Evolutionary conservation across 2,888 invertebrate species (phyloP).

Genomic region (Suillia variegata): DNA sequence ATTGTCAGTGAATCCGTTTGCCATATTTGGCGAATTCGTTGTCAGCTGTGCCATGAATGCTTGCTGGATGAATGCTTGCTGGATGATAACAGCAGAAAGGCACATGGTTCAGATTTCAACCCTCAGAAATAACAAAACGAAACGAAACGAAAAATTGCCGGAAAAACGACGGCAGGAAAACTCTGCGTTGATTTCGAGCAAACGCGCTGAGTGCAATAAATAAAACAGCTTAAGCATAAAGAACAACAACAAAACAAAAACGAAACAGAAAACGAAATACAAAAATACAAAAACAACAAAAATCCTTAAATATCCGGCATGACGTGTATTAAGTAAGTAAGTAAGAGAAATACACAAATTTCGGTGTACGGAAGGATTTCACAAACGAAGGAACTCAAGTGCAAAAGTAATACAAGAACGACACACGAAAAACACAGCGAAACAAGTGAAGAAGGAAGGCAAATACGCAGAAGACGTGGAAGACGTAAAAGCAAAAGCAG

Average conservation of each 20-base stretch:
- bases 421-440: conserved; percentile 6
- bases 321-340: conserved; percentile 13
- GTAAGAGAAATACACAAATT: background rate
- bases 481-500: conserved; percentile 5
- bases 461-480: too few species aligned
- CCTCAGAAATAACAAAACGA: background rate
- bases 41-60: too few species aligned
- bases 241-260: too few species aligned
- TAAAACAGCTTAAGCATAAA: conserved; percentile 53
- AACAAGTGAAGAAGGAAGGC: conserved; percentile 18
- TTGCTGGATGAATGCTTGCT: too few species aligned
- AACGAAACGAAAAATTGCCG: background rate
- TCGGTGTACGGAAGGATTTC: background rate
- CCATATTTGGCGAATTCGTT: conserved; percentile 1
- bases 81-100: too few species aligned
- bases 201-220: conserved; percentile 41
- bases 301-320: conserved; percentile 45
- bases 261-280: too few species aligned
- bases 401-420: conserved; percentile 14
- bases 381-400: conserved; percentile 7
- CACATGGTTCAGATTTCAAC: background rate
- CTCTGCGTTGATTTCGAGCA: background rate
- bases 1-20: conserved; percentile 8
- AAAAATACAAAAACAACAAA: too few species aligned
- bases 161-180: background rate